Evolutionary conservation across 2,888 invertebrate species (phyloP), one percentile per base, ranked within the genome.

Genomic region (Lomographa bimaculata): DNA sequence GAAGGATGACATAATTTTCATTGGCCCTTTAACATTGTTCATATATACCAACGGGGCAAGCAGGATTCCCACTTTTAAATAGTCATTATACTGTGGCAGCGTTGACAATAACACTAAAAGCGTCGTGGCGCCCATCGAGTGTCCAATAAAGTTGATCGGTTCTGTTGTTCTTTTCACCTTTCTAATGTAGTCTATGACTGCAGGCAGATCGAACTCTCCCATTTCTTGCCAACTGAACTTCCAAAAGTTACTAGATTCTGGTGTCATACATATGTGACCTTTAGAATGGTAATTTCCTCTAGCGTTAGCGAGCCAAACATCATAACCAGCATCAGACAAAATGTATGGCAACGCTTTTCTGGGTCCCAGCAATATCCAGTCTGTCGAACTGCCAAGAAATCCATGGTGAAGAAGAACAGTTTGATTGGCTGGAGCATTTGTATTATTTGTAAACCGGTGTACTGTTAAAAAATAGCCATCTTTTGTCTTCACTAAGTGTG

Each of bases 241-340:
- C 83, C 84, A 84, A 46, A 63, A 84, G 3, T 60, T 51, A 1
- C 44, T 27, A 1, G 66, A 63, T 14, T 73, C 60, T 0, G 66
- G 44, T 3, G 57, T 53, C 33, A 53, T 52, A 5, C 55, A 41
- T 1, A 56, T 34, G 46, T 83, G 81, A 2, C 67, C 71, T 20
- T 75, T 67, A 0, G 81, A 84, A 46, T 82, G 84, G 42, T 69
- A 68, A 43, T 80, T 84, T 0, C 85, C 84, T 63, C 83, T 71
- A 0, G 80, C 74, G 26, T 91, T 91, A 5, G 79, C 75, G 90
- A 79, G 90, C 95, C 85, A 95, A 1, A 91, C 90, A 37, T 91
- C 91, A 45, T 89, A 91, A 0, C 91, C 90, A 1, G 72, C 72
- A 44, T 93, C 80, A 75, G 89, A 81, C 76, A 95, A 45, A 1